These are phyloP conservation scores for Channa maculata DNA, from an alignment of 2,113 vertebrate genomes.

Conservation along the genomic window DNA sequence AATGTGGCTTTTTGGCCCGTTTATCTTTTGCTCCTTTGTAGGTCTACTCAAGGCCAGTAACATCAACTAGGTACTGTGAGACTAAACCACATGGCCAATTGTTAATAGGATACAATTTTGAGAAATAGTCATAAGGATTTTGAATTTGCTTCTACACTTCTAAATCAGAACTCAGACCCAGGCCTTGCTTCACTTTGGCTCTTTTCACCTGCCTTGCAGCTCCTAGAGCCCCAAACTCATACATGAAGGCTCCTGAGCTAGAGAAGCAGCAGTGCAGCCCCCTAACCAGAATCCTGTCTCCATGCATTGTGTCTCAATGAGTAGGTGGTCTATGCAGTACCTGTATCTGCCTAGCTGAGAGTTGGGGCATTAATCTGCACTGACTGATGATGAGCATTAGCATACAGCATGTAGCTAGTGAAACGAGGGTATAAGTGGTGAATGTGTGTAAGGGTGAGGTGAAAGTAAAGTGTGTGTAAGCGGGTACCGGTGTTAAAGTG, in stretches of 20 bases:
- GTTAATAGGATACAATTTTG: neutral
- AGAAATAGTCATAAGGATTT: neutral
- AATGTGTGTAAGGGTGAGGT: conserved; percentile 13
- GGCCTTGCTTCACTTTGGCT: neutral
- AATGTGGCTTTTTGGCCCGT: no score
- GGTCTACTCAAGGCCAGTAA: neutral
- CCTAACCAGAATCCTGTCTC: conserved; percentile 42
- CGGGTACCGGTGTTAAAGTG: conserved; percentile 51
- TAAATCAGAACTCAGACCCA: neutral
- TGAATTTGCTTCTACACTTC: neutral
- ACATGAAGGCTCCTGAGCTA: conserved; percentile 34
- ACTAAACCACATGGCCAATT: neutral
- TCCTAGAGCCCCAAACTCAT: conserved; percentile 18
- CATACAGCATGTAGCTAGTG: conserved; percentile 60
- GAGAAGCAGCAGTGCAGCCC: conserved; percentile 40
- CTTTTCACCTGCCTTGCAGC: neutral
- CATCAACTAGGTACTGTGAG: neutral
- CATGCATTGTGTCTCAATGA: conserved; percentile 63
- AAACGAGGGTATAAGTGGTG: conserved; percentile 39
- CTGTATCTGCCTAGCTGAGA: conserved; percentile 62
- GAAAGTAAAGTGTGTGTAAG: conserved; percentile 47
- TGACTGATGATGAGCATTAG: conserved; percentile 80
- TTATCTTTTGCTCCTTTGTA: neutral
- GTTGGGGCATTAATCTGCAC: conserved; percentile 66
- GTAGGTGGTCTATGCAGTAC: conserved; percentile 65